Evolutionary conservation across 2,113 vertebrate genomes (phyloP).

Genomic region (Gasterosteus nipponicus): DNA sequence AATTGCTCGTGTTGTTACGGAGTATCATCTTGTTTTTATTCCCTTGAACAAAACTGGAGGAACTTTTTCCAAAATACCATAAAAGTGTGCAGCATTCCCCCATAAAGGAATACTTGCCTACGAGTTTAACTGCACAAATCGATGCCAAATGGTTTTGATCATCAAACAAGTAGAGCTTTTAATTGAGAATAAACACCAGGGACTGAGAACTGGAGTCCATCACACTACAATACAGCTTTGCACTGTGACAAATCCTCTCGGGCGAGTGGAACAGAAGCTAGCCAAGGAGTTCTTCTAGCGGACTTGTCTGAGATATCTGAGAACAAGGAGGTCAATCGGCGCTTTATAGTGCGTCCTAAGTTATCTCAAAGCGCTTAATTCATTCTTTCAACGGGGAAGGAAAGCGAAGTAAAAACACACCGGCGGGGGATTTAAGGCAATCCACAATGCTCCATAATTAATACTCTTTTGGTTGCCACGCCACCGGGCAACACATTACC

Average conservation of each 20-base stretch:
- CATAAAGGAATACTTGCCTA: too few species aligned
- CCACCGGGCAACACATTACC: not conserved
- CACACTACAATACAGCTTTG: not conserved
- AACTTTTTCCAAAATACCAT: not conserved
- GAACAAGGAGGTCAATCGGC: not conserved
- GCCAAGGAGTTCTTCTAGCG: not conserved
- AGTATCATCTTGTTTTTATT: not conserved
- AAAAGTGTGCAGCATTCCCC: not conserved
- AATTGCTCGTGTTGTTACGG: not conserved
- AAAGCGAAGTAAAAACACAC: not conserved
- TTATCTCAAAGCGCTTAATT: not conserved
- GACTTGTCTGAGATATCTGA: not conserved
- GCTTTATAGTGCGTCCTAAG: not conserved
- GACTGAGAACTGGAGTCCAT: too few species aligned
- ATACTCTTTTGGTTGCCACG: not conserved
- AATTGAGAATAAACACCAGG: not conserved
- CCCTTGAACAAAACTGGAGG: not conserved
- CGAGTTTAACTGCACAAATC: not conserved
- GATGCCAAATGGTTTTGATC: not conserved
- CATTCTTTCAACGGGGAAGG: not conserved
- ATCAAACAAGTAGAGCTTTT: not conserved
- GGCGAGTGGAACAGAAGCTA: not conserved
- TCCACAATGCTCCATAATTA: not conserved
- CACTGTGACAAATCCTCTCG: not conserved
- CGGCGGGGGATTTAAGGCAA: not conserved